Evolutionary conservation across 2,113 vertebrate genomes (phyloP).

Genomic region (Oreotragus oreotragus): DNA sequence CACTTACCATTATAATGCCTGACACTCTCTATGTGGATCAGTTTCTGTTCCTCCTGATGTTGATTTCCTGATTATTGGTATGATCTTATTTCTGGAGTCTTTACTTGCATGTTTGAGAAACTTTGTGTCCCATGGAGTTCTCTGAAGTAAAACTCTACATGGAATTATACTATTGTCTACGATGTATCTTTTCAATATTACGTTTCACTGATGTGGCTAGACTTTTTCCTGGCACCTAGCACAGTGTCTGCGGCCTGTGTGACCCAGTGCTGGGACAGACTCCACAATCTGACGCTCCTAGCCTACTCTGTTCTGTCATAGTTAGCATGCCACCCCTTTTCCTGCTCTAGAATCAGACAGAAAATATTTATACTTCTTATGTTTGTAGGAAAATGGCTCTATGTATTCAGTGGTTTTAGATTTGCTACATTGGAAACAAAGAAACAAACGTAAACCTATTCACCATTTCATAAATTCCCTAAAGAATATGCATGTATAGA

Average conservation of each 20-base stretch:
- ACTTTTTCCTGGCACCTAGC: not conserved
- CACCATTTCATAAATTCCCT: constrained; percentile 9
- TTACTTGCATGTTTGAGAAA: not conserved
- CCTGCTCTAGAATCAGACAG: not conserved
- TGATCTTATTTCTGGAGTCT: not conserved
- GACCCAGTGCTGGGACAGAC: fast-evolving
- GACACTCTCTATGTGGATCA: not conserved
- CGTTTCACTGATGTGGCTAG: not conserved
- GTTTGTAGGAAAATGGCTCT: not conserved
- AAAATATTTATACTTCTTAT: not conserved
- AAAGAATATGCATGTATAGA: not conserved
- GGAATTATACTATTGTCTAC: not conserved
- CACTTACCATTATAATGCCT: not conserved
- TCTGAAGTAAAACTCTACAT: not conserved
- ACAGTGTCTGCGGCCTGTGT: not conserved
- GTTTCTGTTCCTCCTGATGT: not conserved
- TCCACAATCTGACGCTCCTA: not conserved
- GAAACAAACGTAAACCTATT: not conserved
- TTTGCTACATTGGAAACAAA: not conserved
- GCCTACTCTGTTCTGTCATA: not conserved
- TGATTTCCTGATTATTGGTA: not conserved
- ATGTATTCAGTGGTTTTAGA: not conserved
- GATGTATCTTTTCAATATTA: not conserved
- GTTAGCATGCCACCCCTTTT: not conserved
- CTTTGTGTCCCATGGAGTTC: not conserved